Percentiles rank a stretch among this genome's conserved stretches.
These are phyloP conservation scores for Morelia viridis DNA, from an alignment of 2,797 vertebrate species.

Conservation along the genomic window DNA sequence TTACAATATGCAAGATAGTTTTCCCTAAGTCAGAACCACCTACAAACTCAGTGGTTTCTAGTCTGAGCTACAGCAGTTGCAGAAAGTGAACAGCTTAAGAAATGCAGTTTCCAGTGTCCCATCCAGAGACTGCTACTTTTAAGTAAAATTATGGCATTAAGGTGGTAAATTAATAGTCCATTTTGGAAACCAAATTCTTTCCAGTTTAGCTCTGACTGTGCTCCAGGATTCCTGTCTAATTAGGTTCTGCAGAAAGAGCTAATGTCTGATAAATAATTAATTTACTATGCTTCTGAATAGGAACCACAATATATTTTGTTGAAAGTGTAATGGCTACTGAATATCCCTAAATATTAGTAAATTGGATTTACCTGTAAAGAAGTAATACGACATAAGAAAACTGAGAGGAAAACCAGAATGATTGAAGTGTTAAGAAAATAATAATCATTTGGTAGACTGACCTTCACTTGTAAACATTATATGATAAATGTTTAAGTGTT, in stretches of 20 bases:
- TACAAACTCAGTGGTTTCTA: not conserved
- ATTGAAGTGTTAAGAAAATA: not conserved
- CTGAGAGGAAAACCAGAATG: not conserved
- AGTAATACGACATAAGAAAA: not conserved
- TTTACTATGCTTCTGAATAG: conserved; percentile 2
- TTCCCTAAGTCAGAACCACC: not conserved
- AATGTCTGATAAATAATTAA: conserved; percentile 4
- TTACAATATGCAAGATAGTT: not conserved
- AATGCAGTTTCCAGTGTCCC: not conserved
- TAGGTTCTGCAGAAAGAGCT: not conserved
- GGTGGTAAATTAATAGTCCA: not conserved
- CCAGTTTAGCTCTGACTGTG: not conserved
- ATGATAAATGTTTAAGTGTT: not conserved
- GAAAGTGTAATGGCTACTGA: not conserved
- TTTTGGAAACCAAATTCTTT: not conserved
- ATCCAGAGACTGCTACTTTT: not conserved
- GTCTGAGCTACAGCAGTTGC: not conserved
- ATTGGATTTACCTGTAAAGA: not conserved
- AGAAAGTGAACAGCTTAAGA: not conserved
- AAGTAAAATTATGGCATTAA: not conserved
- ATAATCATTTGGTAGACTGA: not conserved
- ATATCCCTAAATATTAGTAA: not conserved
- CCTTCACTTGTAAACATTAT: not conserved
- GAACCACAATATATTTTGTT: conserved; percentile 14
- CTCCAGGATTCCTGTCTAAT: not conserved